Conservation (phyloP, 1,140 invertebrate species). For the Ptiloglossa arizonensis region DNA sequence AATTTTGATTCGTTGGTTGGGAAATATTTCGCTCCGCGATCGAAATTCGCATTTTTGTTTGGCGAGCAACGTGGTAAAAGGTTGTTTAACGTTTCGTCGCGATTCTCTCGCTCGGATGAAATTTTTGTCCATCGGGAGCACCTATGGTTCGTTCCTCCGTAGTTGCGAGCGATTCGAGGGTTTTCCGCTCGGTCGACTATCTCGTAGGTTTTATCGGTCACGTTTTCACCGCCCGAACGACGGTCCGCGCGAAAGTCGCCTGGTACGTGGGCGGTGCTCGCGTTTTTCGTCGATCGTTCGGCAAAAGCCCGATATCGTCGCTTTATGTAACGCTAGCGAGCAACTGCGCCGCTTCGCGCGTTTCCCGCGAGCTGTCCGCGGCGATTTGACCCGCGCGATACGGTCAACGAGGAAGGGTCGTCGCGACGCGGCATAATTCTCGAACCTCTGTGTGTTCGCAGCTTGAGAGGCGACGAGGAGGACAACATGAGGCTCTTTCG, state of each 20-base stretch:
- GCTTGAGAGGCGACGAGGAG: conserved; percentile 46
- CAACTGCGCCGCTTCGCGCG: conserved; percentile 1
- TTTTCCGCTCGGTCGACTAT: background rate
- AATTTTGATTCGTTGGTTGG: too few relatives aligned
- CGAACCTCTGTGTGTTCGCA: conserved; percentile 51
- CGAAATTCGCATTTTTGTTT: too few relatives aligned
- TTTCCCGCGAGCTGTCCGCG: background rate
- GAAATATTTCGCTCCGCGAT: too few relatives aligned
- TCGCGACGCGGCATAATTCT: conserved; percentile 19
- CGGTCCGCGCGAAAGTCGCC: conserved; percentile 16
- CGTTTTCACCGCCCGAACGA: background rate
- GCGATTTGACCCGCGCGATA: background rate
- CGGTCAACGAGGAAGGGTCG: background rate
- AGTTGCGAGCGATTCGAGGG: too few relatives aligned
- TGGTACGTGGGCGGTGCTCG: background rate
- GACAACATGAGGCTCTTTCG: conserved; percentile 57
- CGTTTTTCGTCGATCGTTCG: background rate
- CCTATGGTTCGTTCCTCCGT: too few relatives aligned
- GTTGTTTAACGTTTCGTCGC: too few relatives aligned
- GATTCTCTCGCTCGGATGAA: too few relatives aligned
- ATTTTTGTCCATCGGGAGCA: too few relatives aligned
- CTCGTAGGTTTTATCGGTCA: background rate
- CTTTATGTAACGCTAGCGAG: conserved; percentile 9
- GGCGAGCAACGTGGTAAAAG: too few relatives aligned
- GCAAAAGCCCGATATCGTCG: background rate